Percentiles rank a stretch among this genome's conserved stretches.
Conservation (phyloP, 2,888 invertebrate species). For the Morpho helenor region DNA sequence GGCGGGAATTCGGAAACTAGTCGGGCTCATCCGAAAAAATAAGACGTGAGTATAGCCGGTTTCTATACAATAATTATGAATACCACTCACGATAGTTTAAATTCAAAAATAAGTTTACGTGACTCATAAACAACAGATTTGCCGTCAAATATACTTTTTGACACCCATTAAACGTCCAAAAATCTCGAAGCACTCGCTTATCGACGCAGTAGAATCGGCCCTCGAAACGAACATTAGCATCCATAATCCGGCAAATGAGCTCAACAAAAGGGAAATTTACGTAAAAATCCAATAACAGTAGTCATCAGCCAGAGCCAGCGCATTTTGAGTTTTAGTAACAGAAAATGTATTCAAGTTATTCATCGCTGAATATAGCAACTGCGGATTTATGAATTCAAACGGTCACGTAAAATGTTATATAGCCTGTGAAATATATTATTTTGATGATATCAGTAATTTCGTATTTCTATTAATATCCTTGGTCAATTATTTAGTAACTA, state of each 20-base stretch:
- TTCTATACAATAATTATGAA: too few species aligned
- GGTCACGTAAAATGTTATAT: constrained; percentile 21
- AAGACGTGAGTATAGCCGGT: too few species aligned
- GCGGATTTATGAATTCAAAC: constrained; percentile 16
- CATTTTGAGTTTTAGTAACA: constrained; percentile 29
- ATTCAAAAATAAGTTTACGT: constrained; percentile 15
- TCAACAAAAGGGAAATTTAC: constrained; percentile 56
- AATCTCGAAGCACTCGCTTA: constrained; percentile 40
- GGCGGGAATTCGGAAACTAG: too few species aligned
- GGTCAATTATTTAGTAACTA: constrained; percentile 6
- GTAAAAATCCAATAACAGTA: constrained; percentile 51
- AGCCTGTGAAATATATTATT: constrained; percentile 17
- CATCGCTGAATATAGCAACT: constrained; percentile 5
- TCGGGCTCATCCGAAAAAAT: too few species aligned
- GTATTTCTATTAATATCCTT: constrained; percentile 9
- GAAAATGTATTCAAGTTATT: constrained; percentile 27
- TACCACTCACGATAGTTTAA: too few species aligned
- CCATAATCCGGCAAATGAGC: constrained; percentile 56
- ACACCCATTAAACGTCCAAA: constrained; percentile 27
- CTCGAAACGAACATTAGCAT: constrained; percentile 46
- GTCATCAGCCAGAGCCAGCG: constrained; percentile 35
- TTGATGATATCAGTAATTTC: constrained; percentile 5
- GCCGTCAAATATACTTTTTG: constrained; percentile 34
- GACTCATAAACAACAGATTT: constrained; percentile 36
- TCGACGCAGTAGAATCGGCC: constrained; percentile 45